Evolutionary conservation across 2,113 vertebrate genomes (phyloP).

Genomic region (Corydoras sp.): DNA sequence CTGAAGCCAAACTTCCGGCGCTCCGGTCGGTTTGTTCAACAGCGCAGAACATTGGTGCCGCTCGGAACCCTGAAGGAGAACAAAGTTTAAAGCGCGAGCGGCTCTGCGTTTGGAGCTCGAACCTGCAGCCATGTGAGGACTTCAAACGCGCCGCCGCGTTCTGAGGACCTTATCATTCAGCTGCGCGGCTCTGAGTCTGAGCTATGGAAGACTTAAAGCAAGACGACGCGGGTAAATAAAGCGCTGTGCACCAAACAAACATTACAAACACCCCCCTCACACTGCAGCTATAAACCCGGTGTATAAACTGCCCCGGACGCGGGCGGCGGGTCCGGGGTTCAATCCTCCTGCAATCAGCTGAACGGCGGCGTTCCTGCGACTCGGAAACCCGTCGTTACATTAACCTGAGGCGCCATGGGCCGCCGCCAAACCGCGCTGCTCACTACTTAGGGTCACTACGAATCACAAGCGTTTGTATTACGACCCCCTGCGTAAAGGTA

Average conservation of each 20-base stretch:
- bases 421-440: not conserved
- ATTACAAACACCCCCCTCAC: too few species aligned
- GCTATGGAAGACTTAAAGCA: conserved; percentile 7
- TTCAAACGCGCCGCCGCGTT: too few species aligned
- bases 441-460: not conserved
- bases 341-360: too few species aligned
- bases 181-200: not conserved
- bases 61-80: not conserved
- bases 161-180: not conserved
- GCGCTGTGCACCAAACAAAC: too few species aligned
- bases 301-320: too few species aligned
- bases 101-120: not conserved
- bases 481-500: too few species aligned
- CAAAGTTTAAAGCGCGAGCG: not conserved
- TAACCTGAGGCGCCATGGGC: not conserved
- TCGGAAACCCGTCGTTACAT: not conserved
- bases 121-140: not conserved
- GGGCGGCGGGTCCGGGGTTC: too few species aligned
- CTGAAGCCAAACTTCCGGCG: not conserved
- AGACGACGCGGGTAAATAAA: conserved; percentile 11
- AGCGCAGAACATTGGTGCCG: not conserved
- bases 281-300: too few species aligned
- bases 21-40: not conserved
- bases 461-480: too few species aligned
- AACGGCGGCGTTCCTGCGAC: not conserved